Conservation (phyloP, 1,140 invertebrate genomes). For the Lithobius niger region DNA sequence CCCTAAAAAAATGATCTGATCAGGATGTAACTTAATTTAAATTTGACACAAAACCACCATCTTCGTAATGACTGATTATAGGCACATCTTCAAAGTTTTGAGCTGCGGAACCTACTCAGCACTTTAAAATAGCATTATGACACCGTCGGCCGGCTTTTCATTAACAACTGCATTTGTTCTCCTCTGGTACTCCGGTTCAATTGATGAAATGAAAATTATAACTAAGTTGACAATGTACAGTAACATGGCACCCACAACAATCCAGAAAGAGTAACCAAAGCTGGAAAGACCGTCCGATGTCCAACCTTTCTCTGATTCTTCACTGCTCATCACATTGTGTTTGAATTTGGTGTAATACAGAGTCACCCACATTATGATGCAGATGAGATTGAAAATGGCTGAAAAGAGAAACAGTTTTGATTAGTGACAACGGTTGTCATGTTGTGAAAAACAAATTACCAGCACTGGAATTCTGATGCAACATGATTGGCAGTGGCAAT, state of each 20-base stretch:
- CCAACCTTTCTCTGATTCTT: slow-evolving; percentile 59
- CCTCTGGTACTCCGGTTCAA: slow-evolving; percentile 40
- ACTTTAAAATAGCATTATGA: slow-evolving; percentile 73
- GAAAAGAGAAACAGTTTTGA: slow-evolving; percentile 36
- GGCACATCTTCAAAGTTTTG: too few relatives aligned
- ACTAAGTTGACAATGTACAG: slow-evolving; percentile 59
- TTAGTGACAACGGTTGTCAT: too few relatives aligned
- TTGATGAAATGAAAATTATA: slow-evolving; percentile 54
- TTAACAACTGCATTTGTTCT: slow-evolving; percentile 41
- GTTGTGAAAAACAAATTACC: too few relatives aligned
- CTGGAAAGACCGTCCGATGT: slow-evolving; percentile 49
- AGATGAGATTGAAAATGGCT: slow-evolving; percentile 55
- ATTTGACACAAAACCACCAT: too few relatives aligned
- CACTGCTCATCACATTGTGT: slow-evolving; percentile 57
- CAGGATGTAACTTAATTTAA: too few relatives aligned
- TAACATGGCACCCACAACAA: slow-evolving; percentile 54
- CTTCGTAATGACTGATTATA: too few relatives aligned
- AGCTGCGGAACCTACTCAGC: too few relatives aligned
- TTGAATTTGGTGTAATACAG: slow-evolving; percentile 59
- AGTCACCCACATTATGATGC: slow-evolving; percentile 54
- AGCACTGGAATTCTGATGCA: too few relatives aligned
- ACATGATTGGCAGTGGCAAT: too few relatives aligned
- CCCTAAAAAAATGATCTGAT: too few relatives aligned
- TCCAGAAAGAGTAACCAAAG: slow-evolving; percentile 65
- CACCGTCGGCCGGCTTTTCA: slow-evolving; percentile 67